Base-by-base conservation (phyloP, 2,888 invertebrate genomes). In the Ferrisia virgata region DNA sequence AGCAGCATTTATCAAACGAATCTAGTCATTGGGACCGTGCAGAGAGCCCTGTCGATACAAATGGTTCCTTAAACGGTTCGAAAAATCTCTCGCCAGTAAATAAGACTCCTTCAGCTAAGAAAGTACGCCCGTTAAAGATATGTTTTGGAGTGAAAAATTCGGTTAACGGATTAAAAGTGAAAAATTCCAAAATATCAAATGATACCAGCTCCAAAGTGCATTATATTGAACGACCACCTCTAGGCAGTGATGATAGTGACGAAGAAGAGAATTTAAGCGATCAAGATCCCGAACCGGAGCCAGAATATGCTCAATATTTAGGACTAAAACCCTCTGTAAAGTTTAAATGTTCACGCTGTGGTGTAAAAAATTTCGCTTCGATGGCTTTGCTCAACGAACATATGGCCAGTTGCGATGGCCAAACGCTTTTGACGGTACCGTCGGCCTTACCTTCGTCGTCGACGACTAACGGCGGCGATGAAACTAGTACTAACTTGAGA, bases 341-440 rank as follows among this genome's bases (percentile, higher is more conserved):
- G 88, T 92, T 92, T 88, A 93, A 93, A 88, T 95, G 95, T 88
- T 91, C 92, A 69, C 94, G 93, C 88, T 95, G 95, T 89, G 92
- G 91, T 87, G 91, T 91, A 53, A 91, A 92, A 86, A 92, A 92
- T 85, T 93, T 93, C 88, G 91, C 92, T 86, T 92, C 92, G 13
- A 89, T 93, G 86, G 90, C 91, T 43, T 91, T 91, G 88, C 89
- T 94, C 79, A 93, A 93, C 87, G 93, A 93, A 86, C 94, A 94
- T 88, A 92, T 93, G 87, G 69, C 76, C 22, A 79, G 79, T 11
- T 85, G 85, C 53, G 33, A 33, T 33, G 82, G 82, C 1, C 64
- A 47, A 33, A 36, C 33, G 36, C 25, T 40, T 33, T 13, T 43
- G 22, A 47, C 53, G 31, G 28, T 36, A 1, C 22, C 43, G 3